Conservation (phyloP, 2,113 vertebrate genomes). For the Crotalus helleri region DNA sequence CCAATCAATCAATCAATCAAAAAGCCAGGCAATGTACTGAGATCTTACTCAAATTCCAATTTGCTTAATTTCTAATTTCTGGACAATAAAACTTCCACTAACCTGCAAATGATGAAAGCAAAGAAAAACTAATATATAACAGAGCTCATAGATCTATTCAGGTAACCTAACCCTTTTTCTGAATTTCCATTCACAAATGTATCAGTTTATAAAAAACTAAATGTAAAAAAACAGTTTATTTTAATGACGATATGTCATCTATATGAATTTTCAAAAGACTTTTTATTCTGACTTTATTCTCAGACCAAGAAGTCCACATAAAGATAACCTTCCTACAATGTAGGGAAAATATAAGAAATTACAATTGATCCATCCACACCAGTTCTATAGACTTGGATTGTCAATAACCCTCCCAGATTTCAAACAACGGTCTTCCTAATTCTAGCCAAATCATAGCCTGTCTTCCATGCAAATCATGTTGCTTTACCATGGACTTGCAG, state of each 20-base stretch:
- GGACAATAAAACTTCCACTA: neutral
- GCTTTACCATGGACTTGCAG: neutral
- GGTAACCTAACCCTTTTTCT: neutral
- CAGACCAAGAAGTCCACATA: neutral
- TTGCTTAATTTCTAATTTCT: neutral
- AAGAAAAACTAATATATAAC: neutral
- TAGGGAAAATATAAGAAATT: neutral
- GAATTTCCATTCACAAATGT: neutral
- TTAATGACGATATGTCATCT: neutral
- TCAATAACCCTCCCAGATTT: neutral
- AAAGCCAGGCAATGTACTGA: neutral
- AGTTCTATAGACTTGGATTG: neutral
- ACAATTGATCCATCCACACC: neutral
- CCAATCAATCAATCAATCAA: neutral
- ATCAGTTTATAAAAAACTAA: neutral
- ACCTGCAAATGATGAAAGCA: neutral
- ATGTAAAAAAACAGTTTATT: neutral
- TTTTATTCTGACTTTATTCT: neutral
- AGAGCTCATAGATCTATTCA: neutral
- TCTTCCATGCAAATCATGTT: neutral
- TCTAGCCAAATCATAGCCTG: neutral
- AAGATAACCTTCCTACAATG: neutral
- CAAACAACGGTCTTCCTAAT: neutral
- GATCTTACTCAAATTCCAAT: neutral
- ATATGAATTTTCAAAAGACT: neutral